A percentile compares a stretch with the other conserved stretches of the same genome.
phyloP scores from a whole-genome alignment of 2,888 invertebrate genomes.

The Frankliniella fusca region DNA sequence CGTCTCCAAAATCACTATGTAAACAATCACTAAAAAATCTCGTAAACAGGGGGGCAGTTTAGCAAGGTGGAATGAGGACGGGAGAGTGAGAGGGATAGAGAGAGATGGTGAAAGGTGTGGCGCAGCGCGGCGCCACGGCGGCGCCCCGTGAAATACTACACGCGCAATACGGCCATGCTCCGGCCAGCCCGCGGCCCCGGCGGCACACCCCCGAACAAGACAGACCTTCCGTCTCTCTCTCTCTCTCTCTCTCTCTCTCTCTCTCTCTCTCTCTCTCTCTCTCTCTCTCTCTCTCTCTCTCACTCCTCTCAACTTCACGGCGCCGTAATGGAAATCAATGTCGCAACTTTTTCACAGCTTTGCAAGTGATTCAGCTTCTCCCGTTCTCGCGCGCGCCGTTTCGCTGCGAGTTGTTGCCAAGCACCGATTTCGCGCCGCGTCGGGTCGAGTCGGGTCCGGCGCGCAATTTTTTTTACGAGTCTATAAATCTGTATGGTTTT shows the following conservation, averaged over 20 bases:
- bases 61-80: background rate
- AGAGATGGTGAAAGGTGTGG: background rate
- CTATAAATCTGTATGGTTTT: constrained; percentile 17
- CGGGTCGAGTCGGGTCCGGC: background rate
- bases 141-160: background rate
- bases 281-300: no score
- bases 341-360: constrained; percentile 24
- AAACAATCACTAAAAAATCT: background rate
- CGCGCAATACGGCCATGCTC: background rate
- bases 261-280: background rate
- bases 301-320: background rate
- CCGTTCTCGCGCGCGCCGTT: background rate
- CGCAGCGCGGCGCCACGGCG: background rate
- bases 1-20: background rate
- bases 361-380: background rate
- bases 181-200: background rate
- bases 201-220: background rate
- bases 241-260: no score
- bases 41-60: background rate
- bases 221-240: background rate
- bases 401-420: background rate
- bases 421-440: constrained; percentile 2
- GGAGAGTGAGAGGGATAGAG: background rate
- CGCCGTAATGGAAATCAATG: constrained; percentile 22
- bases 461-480: constrained; percentile 11